Evolutionary conservation across 2,113 vertebrate genomes (phyloP), one percentile per base, ranked within the genome.

Genomic region (Mixornis gularis): DNA sequence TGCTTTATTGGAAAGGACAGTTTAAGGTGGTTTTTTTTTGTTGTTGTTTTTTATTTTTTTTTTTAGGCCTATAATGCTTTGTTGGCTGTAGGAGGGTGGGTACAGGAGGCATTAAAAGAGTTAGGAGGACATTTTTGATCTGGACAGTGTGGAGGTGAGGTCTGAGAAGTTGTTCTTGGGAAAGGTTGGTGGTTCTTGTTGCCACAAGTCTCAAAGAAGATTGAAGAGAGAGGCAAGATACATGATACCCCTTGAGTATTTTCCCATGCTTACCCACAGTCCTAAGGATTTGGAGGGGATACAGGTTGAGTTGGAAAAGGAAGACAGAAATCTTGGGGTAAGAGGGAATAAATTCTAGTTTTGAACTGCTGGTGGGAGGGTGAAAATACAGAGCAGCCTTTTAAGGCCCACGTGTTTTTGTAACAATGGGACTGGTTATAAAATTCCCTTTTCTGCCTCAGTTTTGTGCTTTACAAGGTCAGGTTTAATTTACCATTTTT

Each of bases 361-460:
- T 64, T 58, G 29, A 79, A 12, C 29, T 55, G 26, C 49, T 89
- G 17, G 5, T 32, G 2, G 3, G 12, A 71, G 32, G 5, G 17
- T 27, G 40, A 44, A 49, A 68, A 26, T 59, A 40, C 4, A 6
- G 24, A 3, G 3, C 0, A 5, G 4, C 2, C 0, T 62, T 8
- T 66, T 76, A 46, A 68, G 48, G n/a, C 48, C 13, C 18, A 5
- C 12, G 0, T 72, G 13, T 68, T 29, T 71, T 48, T 74, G 16
- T 70, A 73, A n/a, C 10, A 6, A 7, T 43, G n/a, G 36, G 32
- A 2, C 17, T 72, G 17, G 22, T 52, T 32, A 46, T 25, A 51
- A n/a, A 68, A 64, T 78, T 87, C 8, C 6, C 2, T 9, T 71
- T 83, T 79, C 43, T 77, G 40, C 40, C 12, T 77, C 44, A 46